Evolutionary conservation across 2,888 invertebrate species (phyloP).

Genomic region (Stenodera caucasica): DNA sequence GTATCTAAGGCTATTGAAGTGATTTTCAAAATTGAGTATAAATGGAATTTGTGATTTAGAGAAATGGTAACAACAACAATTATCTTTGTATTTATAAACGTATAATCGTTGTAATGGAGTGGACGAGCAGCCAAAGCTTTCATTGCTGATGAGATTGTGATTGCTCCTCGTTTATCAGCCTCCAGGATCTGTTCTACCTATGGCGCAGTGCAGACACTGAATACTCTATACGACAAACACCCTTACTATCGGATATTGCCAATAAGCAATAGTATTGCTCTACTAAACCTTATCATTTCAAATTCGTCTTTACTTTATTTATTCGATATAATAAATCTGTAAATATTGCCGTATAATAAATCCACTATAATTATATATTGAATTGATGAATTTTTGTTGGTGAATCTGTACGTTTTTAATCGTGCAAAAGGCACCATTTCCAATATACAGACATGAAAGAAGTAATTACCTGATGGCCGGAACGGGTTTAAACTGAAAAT

Average conservation of each 20-base stretch:
- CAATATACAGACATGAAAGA: slow-evolving; percentile 18
- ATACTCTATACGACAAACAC: slow-evolving; percentile 27
- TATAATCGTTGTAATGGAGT: slow-evolving; percentile 46
- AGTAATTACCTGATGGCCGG: slow-evolving; percentile 46
- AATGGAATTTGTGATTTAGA: too few relatives aligned
- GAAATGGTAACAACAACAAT: slow-evolving; percentile 14
- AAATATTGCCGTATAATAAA: too few relatives aligned
- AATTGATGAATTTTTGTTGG: too few relatives aligned
- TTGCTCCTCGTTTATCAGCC: slow-evolving; percentile 52
- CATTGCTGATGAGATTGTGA: slow-evolving; percentile 54
- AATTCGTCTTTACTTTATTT: slow-evolving; percentile 2
- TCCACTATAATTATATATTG: too few relatives aligned
- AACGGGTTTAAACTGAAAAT: slow-evolving; percentile 30
- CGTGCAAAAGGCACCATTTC: background rate
- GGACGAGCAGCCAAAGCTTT: slow-evolving; percentile 50
- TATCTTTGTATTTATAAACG: slow-evolving; percentile 14
- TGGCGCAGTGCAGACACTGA: slow-evolving; percentile 43
- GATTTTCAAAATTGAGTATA: background rate
- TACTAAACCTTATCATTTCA: slow-evolving; percentile 14
- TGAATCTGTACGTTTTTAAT: background rate
- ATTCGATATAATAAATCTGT: slow-evolving; percentile 9
- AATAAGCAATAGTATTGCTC: slow-evolving; percentile 18
- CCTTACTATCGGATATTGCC: slow-evolving; percentile 23
- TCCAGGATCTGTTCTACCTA: slow-evolving; percentile 45
- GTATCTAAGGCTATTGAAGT: slow-evolving; percentile 15